These are phyloP conservation scores for Acrocyrtus sp. DNA, from an alignment of 2,888 invertebrate genomes.

Conservation along the genomic window DNA sequence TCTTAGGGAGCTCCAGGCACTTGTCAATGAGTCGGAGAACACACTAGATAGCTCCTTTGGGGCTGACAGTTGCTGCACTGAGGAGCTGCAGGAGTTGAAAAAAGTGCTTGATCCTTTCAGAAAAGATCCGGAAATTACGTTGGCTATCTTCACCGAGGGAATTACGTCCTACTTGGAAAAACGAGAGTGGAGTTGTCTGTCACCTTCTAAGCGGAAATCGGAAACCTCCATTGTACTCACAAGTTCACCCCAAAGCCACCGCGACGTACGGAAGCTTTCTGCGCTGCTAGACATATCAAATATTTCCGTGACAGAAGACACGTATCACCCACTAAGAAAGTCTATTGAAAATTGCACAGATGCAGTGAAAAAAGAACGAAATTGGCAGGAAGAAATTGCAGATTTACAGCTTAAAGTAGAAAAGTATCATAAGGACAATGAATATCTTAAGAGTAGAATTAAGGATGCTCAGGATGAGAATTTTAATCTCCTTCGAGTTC, in stretches of 20 bases:
- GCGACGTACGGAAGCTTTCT: too few relatives aligned
- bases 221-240: too few relatives aligned
- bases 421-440: slow-evolving; percentile 44
- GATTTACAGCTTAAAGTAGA: slow-evolving; percentile 52
- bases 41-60: background rate
- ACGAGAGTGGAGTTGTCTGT: slow-evolving; percentile 15
- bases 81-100: slow-evolving; percentile 16
- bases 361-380: too few relatives aligned
- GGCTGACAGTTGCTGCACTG: slow-evolving; percentile 3
- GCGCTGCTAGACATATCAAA: too few relatives aligned
- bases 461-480: slow-evolving; percentile 49
- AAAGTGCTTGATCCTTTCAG: slow-evolving; percentile 20
- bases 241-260: too few relatives aligned
- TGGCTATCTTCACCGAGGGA: slow-evolving; percentile 21
- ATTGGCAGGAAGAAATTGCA: slow-evolving; percentile 49
- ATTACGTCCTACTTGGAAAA: slow-evolving; percentile 19
- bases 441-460: slow-evolving; percentile 35
- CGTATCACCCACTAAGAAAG: too few relatives aligned
- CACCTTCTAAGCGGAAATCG: too few relatives aligned
- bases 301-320: too few relatives aligned
- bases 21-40: background rate
- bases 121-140: slow-evolving; percentile 22
- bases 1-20: slow-evolving; percentile 14
- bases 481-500: slow-evolving; percentile 38
- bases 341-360: too few relatives aligned